A percentile compares a stretch with the other conserved stretches of the same genome.
Evolutionary conservation across 1,140 invertebrate genomes (phyloP).

Genomic region (Cepaea nemoralis): DNA sequence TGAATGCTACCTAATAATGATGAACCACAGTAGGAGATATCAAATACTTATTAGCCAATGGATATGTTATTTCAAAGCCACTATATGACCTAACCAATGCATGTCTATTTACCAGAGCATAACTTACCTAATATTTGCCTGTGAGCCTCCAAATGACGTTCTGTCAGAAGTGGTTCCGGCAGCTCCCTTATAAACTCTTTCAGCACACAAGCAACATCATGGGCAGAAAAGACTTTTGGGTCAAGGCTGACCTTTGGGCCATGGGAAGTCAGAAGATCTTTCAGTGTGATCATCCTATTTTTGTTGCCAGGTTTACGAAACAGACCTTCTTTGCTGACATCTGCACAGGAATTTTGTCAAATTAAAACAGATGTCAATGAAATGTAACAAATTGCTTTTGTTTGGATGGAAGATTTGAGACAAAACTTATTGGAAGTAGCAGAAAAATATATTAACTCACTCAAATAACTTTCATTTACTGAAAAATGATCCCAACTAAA

Average conservation of each 20-base stretch:
- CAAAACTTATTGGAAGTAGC: too few relatives aligned
- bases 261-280: slow-evolving; percentile 80
- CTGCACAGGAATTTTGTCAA: too few relatives aligned
- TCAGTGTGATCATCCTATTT: slow-evolving; percentile 86
- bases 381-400: too few relatives aligned
- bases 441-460: too few relatives aligned
- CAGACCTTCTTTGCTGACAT: slow-evolving; percentile 89
- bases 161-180: slow-evolving; percentile 88
- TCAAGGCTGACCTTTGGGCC: slow-evolving; percentile 76
- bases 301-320: slow-evolving; percentile 90
- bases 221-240: slow-evolving; percentile 81
- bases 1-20: background rate
- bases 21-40: background rate
- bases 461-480: too few relatives aligned
- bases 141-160: slow-evolving; percentile 89
- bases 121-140: slow-evolving; percentile 85
- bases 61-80: background rate
- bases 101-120: slow-evolving; percentile 76
- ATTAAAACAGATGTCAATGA: too few relatives aligned
- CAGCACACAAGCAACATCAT: slow-evolving; percentile 93
- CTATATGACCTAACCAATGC: background rate
- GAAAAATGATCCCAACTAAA: too few relatives aligned
- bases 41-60: background rate
- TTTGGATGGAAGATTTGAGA: too few relatives aligned
- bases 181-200: slow-evolving; percentile 89